A percentile compares a stretch with the other conserved stretches of the same genome.
phyloP scores from a whole-genome alignment of 92 coral and sea anemone genomes.

The Chrysogorgia sp. region DNA sequence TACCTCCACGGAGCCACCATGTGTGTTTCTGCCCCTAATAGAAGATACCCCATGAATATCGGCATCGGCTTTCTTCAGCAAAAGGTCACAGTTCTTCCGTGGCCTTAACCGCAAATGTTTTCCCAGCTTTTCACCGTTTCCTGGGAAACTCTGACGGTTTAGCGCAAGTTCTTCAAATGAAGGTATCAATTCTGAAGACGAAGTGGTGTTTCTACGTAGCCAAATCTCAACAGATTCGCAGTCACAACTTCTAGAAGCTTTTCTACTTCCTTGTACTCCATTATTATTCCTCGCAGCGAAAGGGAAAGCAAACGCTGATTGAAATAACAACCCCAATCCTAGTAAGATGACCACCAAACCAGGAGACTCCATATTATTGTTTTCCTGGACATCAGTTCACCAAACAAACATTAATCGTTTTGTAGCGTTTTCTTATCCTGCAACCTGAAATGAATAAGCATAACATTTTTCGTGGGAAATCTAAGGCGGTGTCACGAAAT shows the following conservation, averaged over 20 bases:
- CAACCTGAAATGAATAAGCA: neutral
- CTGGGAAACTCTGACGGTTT: neutral
- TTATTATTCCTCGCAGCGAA: neutral
- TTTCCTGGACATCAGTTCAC: neutral
- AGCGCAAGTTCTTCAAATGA: conserved; percentile 5
- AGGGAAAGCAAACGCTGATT: neutral
- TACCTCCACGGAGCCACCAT: neutral
- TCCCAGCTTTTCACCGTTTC: neutral
- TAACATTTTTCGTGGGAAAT: neutral
- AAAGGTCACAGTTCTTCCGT: conserved; percentile 7
- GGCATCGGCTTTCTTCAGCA: neutral
- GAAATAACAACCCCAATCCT: neutral
- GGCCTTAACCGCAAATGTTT: neutral
- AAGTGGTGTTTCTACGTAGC: neutral
- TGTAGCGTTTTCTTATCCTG: neutral
- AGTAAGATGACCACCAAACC: neutral
- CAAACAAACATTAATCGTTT: neutral
- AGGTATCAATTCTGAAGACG: conserved; percentile 1
- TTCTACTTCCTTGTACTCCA: conserved; percentile 15
- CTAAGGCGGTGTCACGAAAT: neutral
- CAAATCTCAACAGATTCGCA: conserved; percentile 24
- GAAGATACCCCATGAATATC: neutral
- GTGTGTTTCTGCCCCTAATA: neutral
- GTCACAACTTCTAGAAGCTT: neutral
- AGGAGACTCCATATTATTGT: neutral